Evolutionary conservation across 2,888 invertebrate species (phyloP).

Genomic region (Sminthurinus aureus): DNA sequence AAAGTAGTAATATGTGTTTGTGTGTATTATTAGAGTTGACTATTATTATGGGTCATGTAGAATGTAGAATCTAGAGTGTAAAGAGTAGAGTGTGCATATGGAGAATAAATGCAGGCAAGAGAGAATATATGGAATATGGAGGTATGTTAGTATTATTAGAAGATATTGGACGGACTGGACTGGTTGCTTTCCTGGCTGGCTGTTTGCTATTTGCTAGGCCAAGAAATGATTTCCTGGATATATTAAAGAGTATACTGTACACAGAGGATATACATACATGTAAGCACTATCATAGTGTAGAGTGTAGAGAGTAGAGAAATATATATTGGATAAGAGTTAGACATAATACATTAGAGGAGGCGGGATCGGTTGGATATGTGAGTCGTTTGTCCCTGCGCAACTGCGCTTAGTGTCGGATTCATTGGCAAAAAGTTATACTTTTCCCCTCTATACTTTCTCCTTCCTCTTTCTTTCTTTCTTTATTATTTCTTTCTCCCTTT

Average conservation of each 20-base stretch:
- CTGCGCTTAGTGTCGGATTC: slow-evolving; percentile 26
- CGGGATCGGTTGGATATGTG: slow-evolving; percentile 25
- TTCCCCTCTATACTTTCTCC: neutral
- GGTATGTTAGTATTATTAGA: neutral
- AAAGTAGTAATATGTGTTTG: too few relatives aligned
- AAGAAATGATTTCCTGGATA: slow-evolving; percentile 2
- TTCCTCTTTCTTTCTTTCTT: neutral
- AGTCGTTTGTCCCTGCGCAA: slow-evolving; percentile 30
- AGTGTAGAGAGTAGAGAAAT: neutral
- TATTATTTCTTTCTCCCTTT: neutral
- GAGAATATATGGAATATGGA: neutral
- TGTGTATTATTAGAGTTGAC: neutral
- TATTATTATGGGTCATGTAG: neutral
- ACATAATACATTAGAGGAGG: slow-evolving; percentile 18
- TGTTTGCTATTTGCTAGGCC: too few relatives aligned
- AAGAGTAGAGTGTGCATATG: neutral
- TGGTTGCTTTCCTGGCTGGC: too few relatives aligned
- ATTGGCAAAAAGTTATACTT: slow-evolving; percentile 38
- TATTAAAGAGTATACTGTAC: neutral
- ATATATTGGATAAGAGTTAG: neutral
- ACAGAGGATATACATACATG: neutral
- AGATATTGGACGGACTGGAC: neutral
- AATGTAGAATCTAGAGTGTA: neutral
- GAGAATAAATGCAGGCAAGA: neutral
- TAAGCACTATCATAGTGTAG: neutral